Evolutionary conservation across 2,888 invertebrate species (phyloP).

Genomic region (Cephus pygmeus): DNA sequence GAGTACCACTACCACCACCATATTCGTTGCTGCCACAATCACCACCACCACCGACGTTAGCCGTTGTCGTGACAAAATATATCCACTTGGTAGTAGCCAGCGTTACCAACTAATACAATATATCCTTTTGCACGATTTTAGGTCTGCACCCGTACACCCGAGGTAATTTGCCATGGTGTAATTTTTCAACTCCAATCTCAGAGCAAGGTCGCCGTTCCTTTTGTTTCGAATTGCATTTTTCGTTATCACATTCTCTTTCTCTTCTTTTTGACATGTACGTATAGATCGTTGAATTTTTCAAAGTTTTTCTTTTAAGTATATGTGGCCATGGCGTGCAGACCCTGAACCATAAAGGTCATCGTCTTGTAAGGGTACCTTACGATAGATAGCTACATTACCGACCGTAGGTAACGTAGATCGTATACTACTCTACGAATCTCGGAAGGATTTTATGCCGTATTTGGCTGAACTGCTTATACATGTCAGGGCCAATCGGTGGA

Average conservation of each 20-base stretch:
- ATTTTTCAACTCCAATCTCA: neutral
- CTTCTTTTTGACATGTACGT: neutral
- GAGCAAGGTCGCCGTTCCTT: neutral
- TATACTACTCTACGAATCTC: neutral
- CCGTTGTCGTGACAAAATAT: neutral
- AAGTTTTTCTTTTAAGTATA: neutral
- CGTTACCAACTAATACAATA: neutral
- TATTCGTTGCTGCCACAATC: neutral
- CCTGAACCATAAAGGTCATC: neutral
- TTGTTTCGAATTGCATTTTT: neutral
- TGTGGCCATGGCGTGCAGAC: neutral
- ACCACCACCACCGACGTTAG: neutral
- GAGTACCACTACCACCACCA: slow-evolving; percentile 16
- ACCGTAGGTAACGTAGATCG: neutral
- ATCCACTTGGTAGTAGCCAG: neutral
- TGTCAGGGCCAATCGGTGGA: neutral
- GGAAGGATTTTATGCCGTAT: neutral
- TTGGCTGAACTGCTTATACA: neutral
- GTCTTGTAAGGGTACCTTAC: neutral
- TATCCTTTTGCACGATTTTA: neutral
- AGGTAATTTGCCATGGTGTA: neutral
- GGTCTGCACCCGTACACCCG: neutral
- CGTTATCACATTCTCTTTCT: neutral
- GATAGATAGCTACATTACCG: neutral
- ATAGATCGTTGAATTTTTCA: neutral